Conservation (phyloP, 2,797 vertebrate species). For the Chanos chanos region DNA sequence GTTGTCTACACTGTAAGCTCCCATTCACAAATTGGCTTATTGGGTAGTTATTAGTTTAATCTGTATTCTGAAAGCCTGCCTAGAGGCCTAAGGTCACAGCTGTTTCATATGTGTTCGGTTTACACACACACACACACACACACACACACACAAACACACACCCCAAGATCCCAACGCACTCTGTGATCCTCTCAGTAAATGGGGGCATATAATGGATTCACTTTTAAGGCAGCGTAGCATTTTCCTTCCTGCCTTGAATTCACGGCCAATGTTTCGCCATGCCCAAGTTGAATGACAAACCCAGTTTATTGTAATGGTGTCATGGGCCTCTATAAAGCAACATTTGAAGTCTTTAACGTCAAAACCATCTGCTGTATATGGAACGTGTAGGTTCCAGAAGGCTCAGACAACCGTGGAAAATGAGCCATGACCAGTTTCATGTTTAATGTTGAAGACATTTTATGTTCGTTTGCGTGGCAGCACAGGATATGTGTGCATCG, state of each 20-base stretch:
- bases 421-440: not conserved
- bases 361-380: slow-evolving; percentile 1
- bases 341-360: not conserved
- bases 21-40: not conserved
- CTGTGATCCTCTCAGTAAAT: not conserved
- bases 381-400: slow-evolving; percentile 3
- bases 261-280: slow-evolving; percentile 5
- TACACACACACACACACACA: not conserved
- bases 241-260: not conserved
- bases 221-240: not conserved
- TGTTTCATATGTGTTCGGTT: slow-evolving; percentile 17
- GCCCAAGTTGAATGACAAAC: slow-evolving; percentile 20
- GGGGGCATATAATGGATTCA: slow-evolving; percentile 11
- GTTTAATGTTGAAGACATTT: too few species aligned
- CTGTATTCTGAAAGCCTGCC: slow-evolving; percentile 8
- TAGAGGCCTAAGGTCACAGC: slow-evolving; percentile 1
- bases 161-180: not conserved
- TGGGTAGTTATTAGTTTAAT: slow-evolving; percentile 5
- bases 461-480: too few species aligned
- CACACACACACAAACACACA: not conserved
- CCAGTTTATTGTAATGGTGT: not conserved
- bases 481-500: too few species aligned
- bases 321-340: slow-evolving; percentile 5
- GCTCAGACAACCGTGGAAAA: not conserved
- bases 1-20: not conserved